Conservation (phyloP, 2,888 invertebrate species). For the Amphipyra berbera region DNA sequence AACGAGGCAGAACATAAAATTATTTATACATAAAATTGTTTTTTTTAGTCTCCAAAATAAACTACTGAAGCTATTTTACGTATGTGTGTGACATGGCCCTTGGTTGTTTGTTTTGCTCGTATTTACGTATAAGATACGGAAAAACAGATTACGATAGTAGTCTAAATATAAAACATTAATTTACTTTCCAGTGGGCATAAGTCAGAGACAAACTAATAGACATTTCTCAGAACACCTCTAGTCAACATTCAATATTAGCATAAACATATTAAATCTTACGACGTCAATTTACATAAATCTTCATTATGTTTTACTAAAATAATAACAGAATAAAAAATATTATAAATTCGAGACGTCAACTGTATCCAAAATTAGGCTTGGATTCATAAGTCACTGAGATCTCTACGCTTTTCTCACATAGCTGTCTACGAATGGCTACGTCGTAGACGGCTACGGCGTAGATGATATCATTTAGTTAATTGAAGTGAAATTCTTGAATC, state of each 20-base stretch:
- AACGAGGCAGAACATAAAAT: too few relatives aligned
- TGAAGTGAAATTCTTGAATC: too few relatives aligned
- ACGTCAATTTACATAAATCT: conserved; percentile 12
- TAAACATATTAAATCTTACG: conserved; percentile 23
- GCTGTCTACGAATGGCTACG: conserved; percentile 16
- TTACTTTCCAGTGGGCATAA: background rate
- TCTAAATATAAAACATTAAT: background rate
- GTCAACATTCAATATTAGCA: conserved; percentile 12
- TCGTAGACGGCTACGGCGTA: conserved; percentile 40
- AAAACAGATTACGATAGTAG: background rate
- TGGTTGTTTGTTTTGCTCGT: too few relatives aligned
- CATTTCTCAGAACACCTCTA: conserved; percentile 16
- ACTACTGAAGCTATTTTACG: too few relatives aligned
- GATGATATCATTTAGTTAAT: background rate
- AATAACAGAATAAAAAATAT: background rate
- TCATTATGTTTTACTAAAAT: conserved; percentile 16
- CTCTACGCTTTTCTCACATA: conserved; percentile 2
- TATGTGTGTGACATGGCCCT: too few relatives aligned
- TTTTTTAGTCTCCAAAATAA: too few relatives aligned
- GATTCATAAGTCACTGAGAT: background rate
- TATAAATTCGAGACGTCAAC: conserved; percentile 1
- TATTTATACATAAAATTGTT: too few relatives aligned
- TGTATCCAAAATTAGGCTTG: background rate
- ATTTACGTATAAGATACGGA: background rate
- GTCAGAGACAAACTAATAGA: conserved; percentile 2